Base-by-base conservation (phyloP, 2,888 invertebrate species). In the Luperina testacea region DNA sequence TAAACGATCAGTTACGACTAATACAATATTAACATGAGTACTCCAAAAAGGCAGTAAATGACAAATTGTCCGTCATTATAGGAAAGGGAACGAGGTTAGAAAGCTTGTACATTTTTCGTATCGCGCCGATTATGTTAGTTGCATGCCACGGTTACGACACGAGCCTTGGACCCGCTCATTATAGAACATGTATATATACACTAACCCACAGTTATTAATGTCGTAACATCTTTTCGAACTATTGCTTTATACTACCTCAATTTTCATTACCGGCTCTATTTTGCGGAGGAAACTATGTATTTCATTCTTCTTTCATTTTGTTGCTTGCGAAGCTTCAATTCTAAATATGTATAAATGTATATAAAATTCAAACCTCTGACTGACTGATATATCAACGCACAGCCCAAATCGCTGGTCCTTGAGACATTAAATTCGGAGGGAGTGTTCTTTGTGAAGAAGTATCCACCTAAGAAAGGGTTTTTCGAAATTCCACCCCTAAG, bases 71-170 rank as follows among this genome's bases (percentile, higher is more conserved):
- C 77, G 80, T 84, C 80, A 91, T 92, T 93, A 91, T 84, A 89
- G 88, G 90, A 94, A 94, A 94, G 92, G 89, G 92, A 92, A 92
- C 94, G 94, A 94, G 94, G 95, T 94, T 95, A 95, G 93, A 95
- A 94, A 95, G 93, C 91, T 92, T 87, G 90, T 91, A 84, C 88
- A 89, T 92, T 93, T 93, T 94, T 92, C 89, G 89, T 90, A 91
- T 90, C 87, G 90, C 76, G 84, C 80, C 82, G 86, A 87, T 91
- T 86, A 88, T 88, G 85, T 86, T 87, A 88, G 89, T 86, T 89
- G 92, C 93, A 92, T 92, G 94, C 92, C 91, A 93, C 88, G 90
- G 89, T 93, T 94, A 92, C 93, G 90, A 93, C 93, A 94, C 92
- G 84, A 91, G 91, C 91, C 92, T 93, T 93, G 92, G 92, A 89